Base-by-base conservation (phyloP, 2,888 invertebrate species). In the Uloborus plumipes region DNA sequence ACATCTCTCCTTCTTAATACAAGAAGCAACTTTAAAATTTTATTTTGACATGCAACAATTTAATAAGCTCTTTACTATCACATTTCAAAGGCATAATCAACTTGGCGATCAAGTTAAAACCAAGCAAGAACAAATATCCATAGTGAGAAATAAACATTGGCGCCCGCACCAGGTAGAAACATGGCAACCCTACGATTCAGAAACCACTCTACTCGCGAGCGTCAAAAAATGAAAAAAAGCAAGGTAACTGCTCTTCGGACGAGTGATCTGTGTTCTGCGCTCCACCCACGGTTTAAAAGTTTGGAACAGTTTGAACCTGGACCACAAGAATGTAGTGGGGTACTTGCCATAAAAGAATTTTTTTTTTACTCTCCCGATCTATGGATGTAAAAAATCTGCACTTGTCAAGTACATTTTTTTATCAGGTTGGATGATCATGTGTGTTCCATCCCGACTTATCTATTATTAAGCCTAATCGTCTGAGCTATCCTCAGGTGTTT, bases 181-280 rank as follows among this genome's bases (percentile, higher is more conserved):
- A 11, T 49, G 73, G 80, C 69, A 80, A 80, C 80, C 80, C 73
- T 80, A 39, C 26, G 55, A 55, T 62, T 67, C 74, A 58, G 74
- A 73, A 74, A 73, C 69, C 74, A 74, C 74, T 69, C 67, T 61
- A 55, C 61, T 55, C 62, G 55, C 53, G 62, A 73, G 72, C 80
- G 74, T 50, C 77, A 67, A 65, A 69, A 80, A 78, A 80, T 59
- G 31, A 59, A 79, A 64, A n/a, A 67, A 73, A 67, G 58, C 59
- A 26, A 62, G 69, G 64, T 80, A 69, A 59, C 31, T 31, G 7
- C 31, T 31, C 31, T 31, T 31, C 31, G 31, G 7, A 31, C 31
- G 31, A 31, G 31, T 31, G 31, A 31, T 31, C 31, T 31, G n/a
- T n/a, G 53, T 50, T 73, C 18, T 49, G 50, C 20, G 71, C 77